These are phyloP conservation scores for Amaurobius ferox DNA, from an alignment of 2,888 invertebrate genomes.

Conservation along the genomic window DNA sequence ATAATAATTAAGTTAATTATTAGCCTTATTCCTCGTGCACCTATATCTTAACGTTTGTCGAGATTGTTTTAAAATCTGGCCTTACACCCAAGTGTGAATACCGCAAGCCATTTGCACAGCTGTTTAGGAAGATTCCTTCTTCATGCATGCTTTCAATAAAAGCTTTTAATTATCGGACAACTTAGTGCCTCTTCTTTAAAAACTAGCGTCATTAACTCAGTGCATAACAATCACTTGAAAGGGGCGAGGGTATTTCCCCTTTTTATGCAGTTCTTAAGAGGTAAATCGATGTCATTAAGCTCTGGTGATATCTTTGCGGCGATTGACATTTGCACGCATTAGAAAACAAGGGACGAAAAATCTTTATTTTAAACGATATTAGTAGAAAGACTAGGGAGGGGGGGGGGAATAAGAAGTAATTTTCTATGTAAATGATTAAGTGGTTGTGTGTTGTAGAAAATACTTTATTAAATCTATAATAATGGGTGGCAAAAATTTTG, in stretches of 20 bases:
- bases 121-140: slow-evolving; percentile 4
- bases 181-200: slow-evolving; percentile 62
- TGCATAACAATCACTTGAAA: slow-evolving; percentile 56
- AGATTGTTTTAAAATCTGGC: slow-evolving; percentile 20
- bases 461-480: no score
- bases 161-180: slow-evolving; percentile 57
- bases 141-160: slow-evolving; percentile 31
- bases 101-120: slow-evolving; percentile 34
- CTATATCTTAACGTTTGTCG: slow-evolving; percentile 16
- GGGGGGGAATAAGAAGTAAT: background rate
- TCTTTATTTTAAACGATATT: slow-evolving; percentile 31
- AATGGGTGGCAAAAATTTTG: no score
- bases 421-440: background rate
- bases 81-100: slow-evolving; percentile 18
- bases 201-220: slow-evolving; percentile 61
- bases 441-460: background rate
- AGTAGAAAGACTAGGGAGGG: slow-evolving; percentile 12
- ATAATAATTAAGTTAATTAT: no score
- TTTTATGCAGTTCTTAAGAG: slow-evolving; percentile 40
- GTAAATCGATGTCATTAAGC: slow-evolving; percentile 63
- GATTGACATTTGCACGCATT: slow-evolving; percentile 3
- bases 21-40: slow-evolving; percentile 10
- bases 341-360: slow-evolving; percentile 18
- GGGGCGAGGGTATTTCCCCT: slow-evolving; percentile 17
- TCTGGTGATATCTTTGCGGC: slow-evolving; percentile 18